phyloP scores from a whole-genome alignment of 2,888 invertebrate species.

The Cephus spinipes region DNA sequence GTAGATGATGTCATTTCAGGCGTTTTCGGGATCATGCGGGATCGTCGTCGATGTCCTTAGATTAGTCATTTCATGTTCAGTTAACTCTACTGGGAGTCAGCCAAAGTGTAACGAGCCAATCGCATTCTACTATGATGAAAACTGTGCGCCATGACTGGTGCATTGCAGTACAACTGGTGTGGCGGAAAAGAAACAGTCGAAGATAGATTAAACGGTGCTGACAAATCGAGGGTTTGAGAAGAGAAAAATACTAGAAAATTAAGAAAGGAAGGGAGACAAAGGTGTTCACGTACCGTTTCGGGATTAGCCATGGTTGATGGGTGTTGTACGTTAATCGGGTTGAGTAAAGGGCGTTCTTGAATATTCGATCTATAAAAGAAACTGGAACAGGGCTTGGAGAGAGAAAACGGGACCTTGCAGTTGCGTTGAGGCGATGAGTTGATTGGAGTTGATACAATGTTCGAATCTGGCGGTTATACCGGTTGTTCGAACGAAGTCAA shows the following conservation, averaged over 20 bases:
- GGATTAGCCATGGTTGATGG: slow-evolving; percentile 19
- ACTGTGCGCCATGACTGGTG: slow-evolving; percentile 22
- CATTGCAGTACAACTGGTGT: slow-evolving; percentile 17
- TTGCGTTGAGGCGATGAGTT: not conserved
- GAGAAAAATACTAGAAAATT: not conserved
- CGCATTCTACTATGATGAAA: slow-evolving; percentile 20
- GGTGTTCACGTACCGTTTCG: slow-evolving; percentile 1
- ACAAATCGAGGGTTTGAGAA: not conserved
- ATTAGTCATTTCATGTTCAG: not conserved
- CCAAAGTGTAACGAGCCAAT: slow-evolving; percentile 20
- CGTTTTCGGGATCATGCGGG: not conserved
- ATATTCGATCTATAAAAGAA: not conserved
- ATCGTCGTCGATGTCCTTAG: not conserved
- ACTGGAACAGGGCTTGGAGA: not conserved
- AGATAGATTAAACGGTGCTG: not conserved
- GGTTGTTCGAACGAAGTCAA: slow-evolving; percentile 19
- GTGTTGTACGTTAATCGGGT: not conserved
- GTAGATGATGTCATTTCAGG: not conserved
- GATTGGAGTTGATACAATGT: not conserved
- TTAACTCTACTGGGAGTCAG: not conserved
- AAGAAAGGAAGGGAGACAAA: slow-evolving; percentile 1
- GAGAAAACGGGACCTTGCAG: not conserved
- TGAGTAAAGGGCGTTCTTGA: not conserved
- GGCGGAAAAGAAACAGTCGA: not conserved
- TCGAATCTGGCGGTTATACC: not conserved